A percentile compares a stretch with the other conserved stretches of the same genome.
These are phyloP conservation scores for Pica pica DNA, from an alignment of 2,113 vertebrate genomes.

Conservation along the genomic window DNA sequence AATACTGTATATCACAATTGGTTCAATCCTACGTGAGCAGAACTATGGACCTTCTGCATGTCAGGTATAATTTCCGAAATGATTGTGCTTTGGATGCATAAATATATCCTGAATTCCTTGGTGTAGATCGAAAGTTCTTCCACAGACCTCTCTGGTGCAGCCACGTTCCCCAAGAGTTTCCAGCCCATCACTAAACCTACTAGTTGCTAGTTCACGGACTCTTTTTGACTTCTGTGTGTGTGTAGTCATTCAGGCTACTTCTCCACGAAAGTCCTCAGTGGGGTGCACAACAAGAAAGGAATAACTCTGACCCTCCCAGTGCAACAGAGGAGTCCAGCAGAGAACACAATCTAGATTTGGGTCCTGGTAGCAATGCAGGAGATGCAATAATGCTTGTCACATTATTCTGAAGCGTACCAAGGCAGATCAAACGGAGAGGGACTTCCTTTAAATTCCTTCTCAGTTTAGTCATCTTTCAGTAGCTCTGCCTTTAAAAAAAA, in stretches of 20 bases:
- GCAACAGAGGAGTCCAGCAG: background rate
- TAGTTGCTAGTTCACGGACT: rapidly evolving
- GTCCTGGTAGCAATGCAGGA: background rate
- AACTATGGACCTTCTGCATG: background rate
- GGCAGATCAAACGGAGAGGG: background rate
- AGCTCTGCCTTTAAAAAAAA: background rate
- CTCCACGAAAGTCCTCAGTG: background rate
- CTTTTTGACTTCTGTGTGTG: background rate
- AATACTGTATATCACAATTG: background rate
- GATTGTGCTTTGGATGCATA: background rate
- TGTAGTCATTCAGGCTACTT: background rate
- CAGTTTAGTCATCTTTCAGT: background rate
- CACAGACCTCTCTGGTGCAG: background rate
- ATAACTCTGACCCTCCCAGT: background rate
- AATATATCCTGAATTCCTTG: background rate
- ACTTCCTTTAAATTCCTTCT: background rate
- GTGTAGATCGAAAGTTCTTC: background rate
- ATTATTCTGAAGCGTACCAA: background rate
- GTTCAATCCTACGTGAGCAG: background rate
- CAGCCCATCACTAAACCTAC: background rate
- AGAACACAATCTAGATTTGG: background rate
- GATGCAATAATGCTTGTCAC: background rate
- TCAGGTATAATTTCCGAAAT: background rate
- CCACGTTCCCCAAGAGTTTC: background rate
- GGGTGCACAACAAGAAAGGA: background rate